Evolutionary conservation across 30 jellyfish, hydroid and myxozoan genomes (phyloP), one percentile per base, ranked within the genome.

Genomic region (Turritopsis rubra): DNA sequence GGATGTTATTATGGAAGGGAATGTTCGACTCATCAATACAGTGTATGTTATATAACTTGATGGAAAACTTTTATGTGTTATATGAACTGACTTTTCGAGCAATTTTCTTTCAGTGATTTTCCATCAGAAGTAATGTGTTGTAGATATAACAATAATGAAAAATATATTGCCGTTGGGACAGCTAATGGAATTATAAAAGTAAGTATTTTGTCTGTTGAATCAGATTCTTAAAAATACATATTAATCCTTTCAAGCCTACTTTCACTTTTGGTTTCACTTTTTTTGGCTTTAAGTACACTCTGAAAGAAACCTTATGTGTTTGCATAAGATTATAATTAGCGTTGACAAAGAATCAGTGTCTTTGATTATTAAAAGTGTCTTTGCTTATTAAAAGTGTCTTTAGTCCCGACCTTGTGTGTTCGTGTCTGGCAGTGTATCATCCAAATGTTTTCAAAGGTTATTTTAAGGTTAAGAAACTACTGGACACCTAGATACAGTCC

Each of bases 181-280:
- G 73, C 97, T 3, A 86, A 86, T 86, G 97, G 97, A 23, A 78
- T 76, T 7, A 91, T 91, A 66, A 91, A 91, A 95, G 97, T 91
- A 17, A 75, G 9, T 74, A 25, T 9, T 74, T 21, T 27, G 9
- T 74, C 83, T 22, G 54, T 1, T 74, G 28, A 22, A 21, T 68
- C 30, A 68, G 77, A 9, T 68, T 26, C 7, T 22, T 41, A 13
- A 41, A 41, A 13, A 41, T 3, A 41, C n/a, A n/a, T n/a, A n/a
- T n/a, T n/a, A n/a, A n/a, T n/a, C n/a, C n/a, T n/a, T n/a, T n/a
- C n/a, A n/a, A 41, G 60, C 60, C 13, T 41, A 3, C 13, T 41
- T 41, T 41, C 13, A 13, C 60, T 41, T 41, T 41, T 41, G 60
- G 60, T 3, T 13, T 13, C 13, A 41, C 5, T 41, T 41, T 41